Percentiles rank a stretch among this genome's conserved stretches.
Conservation (phyloP, 1,140 invertebrate species). For the Lucilia cuprina region DNA sequence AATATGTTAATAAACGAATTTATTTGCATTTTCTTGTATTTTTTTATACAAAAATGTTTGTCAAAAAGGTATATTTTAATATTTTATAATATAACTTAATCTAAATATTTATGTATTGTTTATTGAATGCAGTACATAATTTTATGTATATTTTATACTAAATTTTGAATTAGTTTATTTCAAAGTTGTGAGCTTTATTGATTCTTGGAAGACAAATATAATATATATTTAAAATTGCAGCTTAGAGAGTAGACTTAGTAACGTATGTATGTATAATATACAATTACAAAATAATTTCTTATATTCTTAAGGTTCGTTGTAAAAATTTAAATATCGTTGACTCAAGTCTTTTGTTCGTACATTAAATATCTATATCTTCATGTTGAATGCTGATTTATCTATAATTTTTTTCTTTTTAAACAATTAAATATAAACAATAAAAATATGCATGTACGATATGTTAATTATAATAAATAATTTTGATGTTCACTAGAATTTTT, state of each 20-base stretch:
- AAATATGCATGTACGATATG: not conserved
- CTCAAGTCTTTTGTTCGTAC: not conserved
- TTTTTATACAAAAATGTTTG: no score
- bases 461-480: conserved; percentile 28
- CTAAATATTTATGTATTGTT: not conserved
- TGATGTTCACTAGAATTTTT: conserved; percentile 19
- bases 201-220: conserved; percentile 13
- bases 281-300: conserved; percentile 2
- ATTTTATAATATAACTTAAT: not conserved
- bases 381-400: no score
- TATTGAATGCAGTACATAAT: not conserved
- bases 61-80: no score
- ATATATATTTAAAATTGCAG: conserved; percentile 8
- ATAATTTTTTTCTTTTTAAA: not conserved
- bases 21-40: no score
- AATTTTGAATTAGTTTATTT: not conserved
- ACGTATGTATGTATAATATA: not conserved
- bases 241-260: conserved; percentile 8
- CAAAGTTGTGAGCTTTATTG: not conserved
- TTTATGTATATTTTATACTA: not conserved
- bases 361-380: not conserved
- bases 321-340: not conserved
- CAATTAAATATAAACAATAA: not conserved
- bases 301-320: conserved; percentile 19
- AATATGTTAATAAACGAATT: no score